A percentile compares a stretch with the other conserved stretches of the same genome.
These are phyloP conservation scores for Phylloscopus trochilus DNA, from an alignment of 2,113 vertebrate species.

Conservation along the genomic window DNA sequence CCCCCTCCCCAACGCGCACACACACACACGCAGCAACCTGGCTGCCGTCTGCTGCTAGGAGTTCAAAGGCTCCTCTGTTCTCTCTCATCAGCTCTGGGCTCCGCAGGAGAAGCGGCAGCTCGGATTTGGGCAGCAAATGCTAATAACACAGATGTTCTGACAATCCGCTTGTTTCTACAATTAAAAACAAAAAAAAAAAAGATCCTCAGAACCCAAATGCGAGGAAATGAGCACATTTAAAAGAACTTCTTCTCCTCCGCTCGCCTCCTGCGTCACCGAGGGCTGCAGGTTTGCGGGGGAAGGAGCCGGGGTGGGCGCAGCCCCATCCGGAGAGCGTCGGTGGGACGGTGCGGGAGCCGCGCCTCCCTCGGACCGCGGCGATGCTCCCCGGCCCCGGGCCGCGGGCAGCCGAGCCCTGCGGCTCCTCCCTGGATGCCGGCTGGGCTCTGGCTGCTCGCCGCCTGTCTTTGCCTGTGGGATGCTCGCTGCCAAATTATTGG, in stretches of 20 bases:
- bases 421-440: too few species aligned
- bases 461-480: slow-evolving; percentile 40
- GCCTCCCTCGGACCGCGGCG: too few species aligned
- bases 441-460: too few species aligned
- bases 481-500: slow-evolving; percentile 62
- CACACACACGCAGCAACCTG: slow-evolving; percentile 68
- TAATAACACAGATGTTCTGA: slow-evolving; percentile 84
- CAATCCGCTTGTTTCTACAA: slow-evolving; percentile 69
- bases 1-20: slow-evolving; percentile 2
- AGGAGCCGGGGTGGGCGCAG: not conserved
- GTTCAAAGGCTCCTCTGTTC: slow-evolving; percentile 83
- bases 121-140: slow-evolving; percentile 80
- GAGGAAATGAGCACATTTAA: slow-evolving; percentile 65
- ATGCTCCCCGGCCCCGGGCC: not conserved
- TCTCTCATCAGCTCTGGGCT: slow-evolving; percentile 75
- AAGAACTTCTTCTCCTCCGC: slow-evolving; percentile 37
- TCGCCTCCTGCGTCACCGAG: not conserved
- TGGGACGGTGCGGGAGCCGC: not conserved
- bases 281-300: not conserved
- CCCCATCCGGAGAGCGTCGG: not conserved
- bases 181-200: slow-evolving; percentile 69
- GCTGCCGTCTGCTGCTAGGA: slow-evolving; percentile 75
- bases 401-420: fast-evolving
- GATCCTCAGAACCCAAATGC: slow-evolving; percentile 64
- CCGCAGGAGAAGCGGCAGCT: slow-evolving; percentile 70